Conservation (phyloP, 2,797 vertebrate species). For the Okamejei kenojei region DNA sequence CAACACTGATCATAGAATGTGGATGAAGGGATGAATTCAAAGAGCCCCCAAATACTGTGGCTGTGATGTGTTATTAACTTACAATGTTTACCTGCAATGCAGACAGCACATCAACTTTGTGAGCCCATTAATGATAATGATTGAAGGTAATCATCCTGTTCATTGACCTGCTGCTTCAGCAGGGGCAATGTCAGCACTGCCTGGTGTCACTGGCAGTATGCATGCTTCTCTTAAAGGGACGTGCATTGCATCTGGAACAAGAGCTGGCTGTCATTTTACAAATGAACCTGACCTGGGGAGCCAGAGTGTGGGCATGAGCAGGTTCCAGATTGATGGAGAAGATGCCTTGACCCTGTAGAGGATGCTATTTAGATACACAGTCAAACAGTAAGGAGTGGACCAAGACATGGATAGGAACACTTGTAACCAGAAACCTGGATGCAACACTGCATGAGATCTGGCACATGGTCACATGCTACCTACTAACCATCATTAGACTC, state of each 20-base stretch:
- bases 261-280: too few relatives aligned
- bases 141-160: background rate
- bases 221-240: too few relatives aligned
- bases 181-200: background rate
- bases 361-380: too few relatives aligned
- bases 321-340: too few relatives aligned
- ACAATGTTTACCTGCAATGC: background rate
- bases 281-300: too few relatives aligned
- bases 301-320: too few relatives aligned
- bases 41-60: background rate
- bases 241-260: too few relatives aligned
- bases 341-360: too few relatives aligned
- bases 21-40: background rate
- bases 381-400: too few relatives aligned
- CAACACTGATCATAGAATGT: background rate
- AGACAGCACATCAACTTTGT: background rate
- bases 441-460: background rate
- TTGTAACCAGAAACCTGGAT: background rate
- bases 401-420: too few relatives aligned
- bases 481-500: background rate
- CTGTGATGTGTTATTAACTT: background rate
- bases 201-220: too few relatives aligned
- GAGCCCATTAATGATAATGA: background rate
- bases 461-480: background rate
- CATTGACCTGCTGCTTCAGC: background rate